Evolutionary conservation across 2,797 vertebrate genomes (phyloP).

Genomic region (Todus mexicanus): DNA sequence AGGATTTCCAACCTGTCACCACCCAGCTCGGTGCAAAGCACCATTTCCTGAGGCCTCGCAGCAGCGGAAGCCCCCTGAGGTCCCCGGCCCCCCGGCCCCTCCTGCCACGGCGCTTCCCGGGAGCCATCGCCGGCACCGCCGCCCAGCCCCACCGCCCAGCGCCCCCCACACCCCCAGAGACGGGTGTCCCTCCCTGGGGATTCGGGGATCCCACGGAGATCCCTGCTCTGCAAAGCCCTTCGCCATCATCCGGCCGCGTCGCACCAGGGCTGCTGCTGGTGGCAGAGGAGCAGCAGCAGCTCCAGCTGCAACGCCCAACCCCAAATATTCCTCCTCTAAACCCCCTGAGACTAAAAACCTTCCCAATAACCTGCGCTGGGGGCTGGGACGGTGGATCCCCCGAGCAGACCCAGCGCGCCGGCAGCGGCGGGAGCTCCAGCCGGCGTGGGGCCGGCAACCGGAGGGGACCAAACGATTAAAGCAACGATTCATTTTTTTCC

Average conservation of each 20-base stretch:
- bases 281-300: neutral
- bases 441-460: rapidly evolving
- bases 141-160: neutral
- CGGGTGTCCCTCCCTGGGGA: neutral
- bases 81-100: neutral
- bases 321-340: neutral
- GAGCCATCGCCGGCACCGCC: neutral
- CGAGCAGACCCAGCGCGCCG: rapidly evolving
- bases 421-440: neutral
- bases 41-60: neutral
- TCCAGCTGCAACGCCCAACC: rapidly evolving
- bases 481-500: neutral
- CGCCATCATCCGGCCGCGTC: rapidly evolving
- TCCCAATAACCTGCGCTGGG: rapidly evolving
- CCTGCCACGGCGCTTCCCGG: neutral
- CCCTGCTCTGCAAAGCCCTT: neutral
- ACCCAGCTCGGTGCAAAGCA: neutral
- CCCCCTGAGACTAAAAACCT: neutral
- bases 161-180: rapidly evolving
- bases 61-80: neutral
- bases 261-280: neutral
- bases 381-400: neutral
- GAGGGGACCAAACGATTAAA: neutral
- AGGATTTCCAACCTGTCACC: neutral
- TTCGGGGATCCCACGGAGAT: neutral